Evolutionary conservation across 2,888 invertebrate species (phyloP).

Genomic region (Xiphydria camelus): DNA sequence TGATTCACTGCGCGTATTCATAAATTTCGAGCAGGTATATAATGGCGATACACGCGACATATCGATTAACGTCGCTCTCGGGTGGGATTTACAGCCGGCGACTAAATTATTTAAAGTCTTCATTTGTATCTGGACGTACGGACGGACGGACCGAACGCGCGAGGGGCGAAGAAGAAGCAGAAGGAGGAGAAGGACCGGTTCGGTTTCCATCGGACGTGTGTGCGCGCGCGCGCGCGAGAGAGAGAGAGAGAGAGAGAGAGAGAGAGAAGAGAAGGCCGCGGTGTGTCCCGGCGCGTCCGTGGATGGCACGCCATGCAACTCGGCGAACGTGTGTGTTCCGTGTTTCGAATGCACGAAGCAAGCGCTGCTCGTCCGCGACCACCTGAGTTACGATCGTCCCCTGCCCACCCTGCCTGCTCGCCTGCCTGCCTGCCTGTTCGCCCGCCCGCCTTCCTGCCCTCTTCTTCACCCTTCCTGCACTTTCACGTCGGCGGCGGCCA

Average conservation of each 20-base stretch:
- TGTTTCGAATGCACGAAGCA: constrained; percentile 49
- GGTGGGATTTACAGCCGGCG: constrained; percentile 47
- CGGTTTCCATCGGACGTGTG: neutral
- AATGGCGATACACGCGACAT: constrained; percentile 34
- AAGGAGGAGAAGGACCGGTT: neutral
- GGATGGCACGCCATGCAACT: constrained; percentile 31
- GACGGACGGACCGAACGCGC: constrained; percentile 5
- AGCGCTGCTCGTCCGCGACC: constrained; percentile 48
- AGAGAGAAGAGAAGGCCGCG: constrained; percentile 15
- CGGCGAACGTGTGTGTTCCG: constrained; percentile 42
- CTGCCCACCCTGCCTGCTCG: constrained; percentile 45
- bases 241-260: constrained; percentile 12
- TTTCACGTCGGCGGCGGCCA: constrained; percentile 36
- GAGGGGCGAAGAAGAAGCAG: neutral
- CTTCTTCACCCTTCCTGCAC: constrained; percentile 25
- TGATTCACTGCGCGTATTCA: constrained; percentile 52
- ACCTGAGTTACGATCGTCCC: constrained; percentile 50
- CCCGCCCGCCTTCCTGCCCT: constrained; percentile 14
- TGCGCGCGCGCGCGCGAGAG: constrained; percentile 1
- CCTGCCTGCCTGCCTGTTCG: constrained; percentile 18
- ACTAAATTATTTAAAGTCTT: constrained; percentile 57
- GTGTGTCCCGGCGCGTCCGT: constrained; percentile 18
- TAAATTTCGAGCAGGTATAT: constrained; percentile 43
- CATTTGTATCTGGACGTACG: constrained; percentile 39
- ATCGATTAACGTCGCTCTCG: constrained; percentile 53